Percentiles rank a stretch among this genome's conserved stretches.
These are phyloP conservation scores for Xenopus borealis DNA, from an alignment of 2,113 vertebrate species.

Conservation along the genomic window DNA sequence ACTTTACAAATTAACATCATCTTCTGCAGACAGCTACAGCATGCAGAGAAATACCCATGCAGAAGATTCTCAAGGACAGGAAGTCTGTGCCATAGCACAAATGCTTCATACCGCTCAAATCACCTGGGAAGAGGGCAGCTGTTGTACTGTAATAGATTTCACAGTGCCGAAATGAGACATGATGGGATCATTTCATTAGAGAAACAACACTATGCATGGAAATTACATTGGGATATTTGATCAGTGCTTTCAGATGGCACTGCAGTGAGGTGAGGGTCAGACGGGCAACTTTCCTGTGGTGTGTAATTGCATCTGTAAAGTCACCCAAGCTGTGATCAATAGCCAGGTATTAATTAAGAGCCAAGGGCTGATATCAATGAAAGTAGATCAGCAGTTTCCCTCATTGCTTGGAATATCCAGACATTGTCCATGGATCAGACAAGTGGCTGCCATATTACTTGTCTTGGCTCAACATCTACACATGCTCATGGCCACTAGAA, in stretches of 20 bases:
- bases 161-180: background rate
- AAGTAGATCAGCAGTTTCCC: no score
- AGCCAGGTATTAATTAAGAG: background rate
- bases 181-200: background rate
- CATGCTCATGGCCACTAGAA: no score
- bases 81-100: constrained; percentile 12
- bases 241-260: background rate
- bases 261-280: background rate
- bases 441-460: no score
- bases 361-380: background rate
- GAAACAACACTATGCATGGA: background rate
- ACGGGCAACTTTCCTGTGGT: background rate
- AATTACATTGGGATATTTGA: background rate
- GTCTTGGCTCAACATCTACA: no score
- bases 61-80: constrained; percentile 31
- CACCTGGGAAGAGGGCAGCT: constrained; percentile 15
- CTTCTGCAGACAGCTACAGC: constrained; percentile 9
- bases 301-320: background rate
- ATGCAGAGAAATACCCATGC: constrained; percentile 14
- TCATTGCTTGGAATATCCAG: no score
- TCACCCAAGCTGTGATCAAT: background rate
- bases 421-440: no score
- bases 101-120: background rate
- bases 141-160: constrained; percentile 10
- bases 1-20: constrained; percentile 29